These are phyloP conservation scores for Candidula unifasciata DNA, from an alignment of 2,888 invertebrate genomes.

Conservation along the genomic window DNA sequence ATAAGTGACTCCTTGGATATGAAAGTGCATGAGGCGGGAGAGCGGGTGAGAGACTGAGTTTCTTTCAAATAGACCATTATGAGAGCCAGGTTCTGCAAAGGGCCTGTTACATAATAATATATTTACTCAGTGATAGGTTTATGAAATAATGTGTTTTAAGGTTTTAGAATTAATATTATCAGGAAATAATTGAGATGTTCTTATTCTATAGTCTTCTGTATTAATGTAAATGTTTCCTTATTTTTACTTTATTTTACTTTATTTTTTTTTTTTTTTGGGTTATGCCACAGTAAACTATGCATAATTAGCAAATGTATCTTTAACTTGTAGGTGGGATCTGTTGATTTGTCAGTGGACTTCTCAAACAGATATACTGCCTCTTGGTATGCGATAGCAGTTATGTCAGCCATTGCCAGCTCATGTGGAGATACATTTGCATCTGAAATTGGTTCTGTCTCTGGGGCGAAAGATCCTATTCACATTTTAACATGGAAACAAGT, in stretches of 20 bases:
- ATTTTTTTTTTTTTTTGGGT: not conserved
- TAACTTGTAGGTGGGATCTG: conserved; percentile 84
- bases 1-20: too few species aligned
- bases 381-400: conserved; percentile 88
- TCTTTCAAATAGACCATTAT: too few species aligned
- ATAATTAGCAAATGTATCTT: conserved; percentile 80
- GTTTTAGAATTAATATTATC: not conserved
- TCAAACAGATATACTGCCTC: conserved; percentile 84
- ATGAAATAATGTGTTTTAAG: not conserved
- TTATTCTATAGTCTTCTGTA: too few species aligned
- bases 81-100: too few species aligned
- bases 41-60: too few species aligned
- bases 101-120: not conserved
- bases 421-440: conserved; percentile 95
- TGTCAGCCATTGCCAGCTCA: conserved; percentile 87
- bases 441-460: conserved; percentile 88
- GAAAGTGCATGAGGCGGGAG: too few species aligned
- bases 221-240: not conserved
- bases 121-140: not conserved
- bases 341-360: conserved; percentile 89
- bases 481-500: conserved; percentile 87
- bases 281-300: not conserved
- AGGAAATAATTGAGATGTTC: too few species aligned
- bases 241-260: not conserved
- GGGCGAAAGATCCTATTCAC: conserved; percentile 84